Base-by-base conservation (phyloP, 2,888 invertebrate species). In the Drosophila pseudotalamancana region DNA sequence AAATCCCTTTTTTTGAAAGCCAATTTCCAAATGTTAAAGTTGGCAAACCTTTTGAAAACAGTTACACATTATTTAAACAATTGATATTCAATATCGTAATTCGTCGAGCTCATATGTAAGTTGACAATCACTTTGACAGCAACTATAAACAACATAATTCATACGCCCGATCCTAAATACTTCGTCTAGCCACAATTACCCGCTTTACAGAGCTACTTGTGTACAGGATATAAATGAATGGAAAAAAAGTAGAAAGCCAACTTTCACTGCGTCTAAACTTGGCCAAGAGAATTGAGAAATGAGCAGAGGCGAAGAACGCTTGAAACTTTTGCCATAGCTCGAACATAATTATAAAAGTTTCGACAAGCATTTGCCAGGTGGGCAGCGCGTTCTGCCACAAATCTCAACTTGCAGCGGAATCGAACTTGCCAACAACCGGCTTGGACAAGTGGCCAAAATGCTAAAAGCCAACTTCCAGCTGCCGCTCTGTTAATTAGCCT, bases 261-360 rank as follows among this genome's bases (percentile, higher is more conserved):
- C 87, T 82, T 87, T 85, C 82, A 69, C 82, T 87, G 78, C 82
- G 65, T 57, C 78, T 69, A 77, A 87, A 77, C 74, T 67, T 80
- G 80, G 59, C 46, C 43, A 63, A 69, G 69, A 69, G 80, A 86
- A 83, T 76, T 83, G 80, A 82, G 71, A 86, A 83, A 86, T 83
- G 83, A 79, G 67, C 87, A 72, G 86, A 86, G 63, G 77, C 48
- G 25, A 25, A 25, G 63, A 72, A 66, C 67, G 84, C 59, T 76
- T 68, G 60, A 86, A 84, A 84, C 88, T 88, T 84, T 88, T 79
- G 61, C 87, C 84, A 84, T 88, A 76, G 87, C 87, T 79, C 70
- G 77, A 84, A 84, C 88, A 84, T 84, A 84, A 84, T 84, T 84
- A 84, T 84, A 84, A 84, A 84, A 84, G 88, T 84, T 84, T 88